Base-by-base conservation (phyloP, 2,888 invertebrate species). In the Napeogenes sylphis region DNA sequence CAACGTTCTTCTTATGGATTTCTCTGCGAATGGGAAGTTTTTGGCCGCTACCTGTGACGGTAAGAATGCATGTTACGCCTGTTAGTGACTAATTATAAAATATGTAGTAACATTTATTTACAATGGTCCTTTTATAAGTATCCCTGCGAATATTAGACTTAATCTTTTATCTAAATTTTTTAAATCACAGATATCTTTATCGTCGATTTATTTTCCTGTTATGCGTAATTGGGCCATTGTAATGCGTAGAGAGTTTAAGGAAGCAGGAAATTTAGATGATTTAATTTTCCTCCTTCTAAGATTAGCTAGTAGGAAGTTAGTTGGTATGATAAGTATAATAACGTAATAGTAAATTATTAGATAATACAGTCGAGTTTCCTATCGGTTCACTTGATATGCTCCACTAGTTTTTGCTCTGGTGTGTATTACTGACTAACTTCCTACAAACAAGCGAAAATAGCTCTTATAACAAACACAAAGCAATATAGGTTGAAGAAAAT, bases 21-120 rank as follows among this genome's bases (percentile, higher is more conserved):
- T 96, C 82, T 96, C 96, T 71, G 92, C 94, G 65, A 97, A 96
- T 85, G 96, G 95, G 71, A 97, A 97, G 88, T 96, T 94, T 79
- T 91, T 97, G 79, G 95, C 95, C 66, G 94, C 96, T 65, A 94
- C 95, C 78, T 94, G 95, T 74, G 95, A 95, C 91, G 97, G 97
- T 97, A 92, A 91, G 92, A 33, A n/a, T 56, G 38, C 3, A 47
- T 47, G 38, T 45, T 57, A 47, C 33, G 53, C 56, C 21, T 21
- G 4, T 4, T 51, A 51, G 51, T 51, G 21, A 51, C 51, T 51
- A 51, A 51, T 51, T 6, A 12, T 42, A 35, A 2, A 35, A 21
- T 21, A 21, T 21, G 47, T n/a, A 46, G 30, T 51, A 42, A 30
- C 51, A 21, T 6, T 10, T 30, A 21, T 21, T 51, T 51, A 30